Evolutionary conservation across 2,797 vertebrate species (phyloP).

Genomic region (Lates japonicus): DNA sequence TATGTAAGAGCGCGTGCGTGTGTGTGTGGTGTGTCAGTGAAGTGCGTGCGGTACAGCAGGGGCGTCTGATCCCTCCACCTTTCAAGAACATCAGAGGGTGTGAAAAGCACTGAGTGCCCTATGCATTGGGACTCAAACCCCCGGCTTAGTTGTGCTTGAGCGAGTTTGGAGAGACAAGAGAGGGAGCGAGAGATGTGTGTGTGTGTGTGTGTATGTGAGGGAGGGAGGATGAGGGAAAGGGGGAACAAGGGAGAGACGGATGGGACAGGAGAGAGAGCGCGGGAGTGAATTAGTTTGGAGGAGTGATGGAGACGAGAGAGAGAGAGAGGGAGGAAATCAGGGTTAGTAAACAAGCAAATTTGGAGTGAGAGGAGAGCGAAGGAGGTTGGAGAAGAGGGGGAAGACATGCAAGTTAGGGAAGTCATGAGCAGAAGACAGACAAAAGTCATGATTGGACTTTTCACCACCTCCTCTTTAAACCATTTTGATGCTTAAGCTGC

Average conservation of each 20-base stretch:
- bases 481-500: conserved; percentile 7
- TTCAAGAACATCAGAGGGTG: conserved; percentile 91
- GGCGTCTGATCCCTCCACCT: conserved; percentile 87
- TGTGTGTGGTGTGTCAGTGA: conserved; percentile 54
- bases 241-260: conserved; percentile 39
- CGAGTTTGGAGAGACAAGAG: conserved; percentile 82
- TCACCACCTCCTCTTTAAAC: neutral
- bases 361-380: conserved; percentile 11
- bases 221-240: conserved; percentile 37
- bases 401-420: neutral
- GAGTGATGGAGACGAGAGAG: conserved; percentile 32
- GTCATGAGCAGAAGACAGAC: neutral
- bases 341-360: conserved; percentile 49
- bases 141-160: conserved; percentile 90
- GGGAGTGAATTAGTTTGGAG: conserved; percentile 63
- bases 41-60: conserved; percentile 74
- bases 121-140: conserved; percentile 87
- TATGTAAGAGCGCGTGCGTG: conserved; percentile 10
- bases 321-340: conserved; percentile 48
- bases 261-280: conserved; percentile 41
- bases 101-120: conserved; percentile 90
- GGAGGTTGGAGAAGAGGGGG: neutral
- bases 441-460: conserved; percentile 16
- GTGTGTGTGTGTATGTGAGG: conserved; percentile 38
- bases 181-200: conserved; percentile 43